These are phyloP conservation scores for Ruditapes philippinarum DNA, from an alignment of 1,140 invertebrate genomes.

Conservation along the genomic window DNA sequence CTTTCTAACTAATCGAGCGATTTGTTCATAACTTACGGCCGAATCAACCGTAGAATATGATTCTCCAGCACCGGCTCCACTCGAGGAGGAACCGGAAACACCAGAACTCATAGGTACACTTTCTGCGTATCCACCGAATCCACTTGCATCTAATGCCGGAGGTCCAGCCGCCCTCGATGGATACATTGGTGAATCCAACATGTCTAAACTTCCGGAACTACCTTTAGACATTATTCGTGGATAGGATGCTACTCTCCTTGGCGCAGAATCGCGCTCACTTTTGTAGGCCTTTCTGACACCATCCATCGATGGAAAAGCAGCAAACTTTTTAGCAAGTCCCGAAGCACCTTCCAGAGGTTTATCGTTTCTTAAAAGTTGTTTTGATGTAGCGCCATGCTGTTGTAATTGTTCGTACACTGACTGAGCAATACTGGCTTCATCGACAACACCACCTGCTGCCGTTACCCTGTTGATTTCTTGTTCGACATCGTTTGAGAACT, in stretches of 20 bases:
- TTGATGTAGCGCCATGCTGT: slow-evolving; percentile 10
- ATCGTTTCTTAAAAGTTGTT: slow-evolving; percentile 25
- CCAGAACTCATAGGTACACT: too few species aligned
- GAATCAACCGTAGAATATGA: neutral
- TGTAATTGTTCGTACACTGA: slow-evolving; percentile 32
- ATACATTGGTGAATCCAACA: too few species aligned
- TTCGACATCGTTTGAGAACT: neutral
- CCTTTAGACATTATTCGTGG: too few species aligned
- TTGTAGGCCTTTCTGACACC: slow-evolving; percentile 4
- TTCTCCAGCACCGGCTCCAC: neutral
- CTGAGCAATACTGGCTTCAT: neutral
- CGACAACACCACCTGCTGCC: neutral
- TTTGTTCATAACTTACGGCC: slow-evolving; percentile 8
- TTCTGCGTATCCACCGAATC: too few species aligned
- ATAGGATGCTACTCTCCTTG: too few species aligned
- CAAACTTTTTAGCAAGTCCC: neutral
- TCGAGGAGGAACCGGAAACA: too few species aligned
- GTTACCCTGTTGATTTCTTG: neutral
- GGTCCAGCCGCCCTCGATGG: too few species aligned
- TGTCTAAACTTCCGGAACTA: too few species aligned
- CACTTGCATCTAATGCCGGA: too few species aligned
- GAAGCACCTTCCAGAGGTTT: slow-evolving; percentile 1
- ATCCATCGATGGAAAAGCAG: neutral
- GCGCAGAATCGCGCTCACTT: too few species aligned
- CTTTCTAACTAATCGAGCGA: slow-evolving; percentile 28